Percentiles rank a stretch among this genome's conserved stretches.
Conservation (phyloP, 2,888 invertebrate species). For the Endotricha flammealis region DNA sequence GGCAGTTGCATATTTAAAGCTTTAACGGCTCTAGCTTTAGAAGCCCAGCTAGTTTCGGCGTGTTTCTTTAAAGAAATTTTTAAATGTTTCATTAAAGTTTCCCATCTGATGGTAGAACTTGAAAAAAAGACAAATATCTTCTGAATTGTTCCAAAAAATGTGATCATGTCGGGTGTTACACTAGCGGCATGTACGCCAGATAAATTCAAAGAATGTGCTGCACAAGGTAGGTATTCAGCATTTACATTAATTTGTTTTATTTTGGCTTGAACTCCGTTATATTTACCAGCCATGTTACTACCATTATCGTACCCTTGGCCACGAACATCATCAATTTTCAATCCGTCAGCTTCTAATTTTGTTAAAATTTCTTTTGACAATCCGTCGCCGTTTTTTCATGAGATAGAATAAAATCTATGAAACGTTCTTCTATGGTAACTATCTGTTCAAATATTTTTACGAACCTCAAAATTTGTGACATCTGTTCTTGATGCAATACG, state of each 20-base stretch:
- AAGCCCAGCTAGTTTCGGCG: slow-evolving; percentile 8
- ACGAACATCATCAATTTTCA: slow-evolving; percentile 12
- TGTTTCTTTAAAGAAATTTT: slow-evolving; percentile 5
- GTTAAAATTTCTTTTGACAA: slow-evolving; percentile 9
- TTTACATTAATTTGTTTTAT: slow-evolving; percentile 14
- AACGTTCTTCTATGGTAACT: slow-evolving; percentile 9
- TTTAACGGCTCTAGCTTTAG: slow-evolving; percentile 13
- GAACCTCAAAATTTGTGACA: slow-evolving; percentile 11
- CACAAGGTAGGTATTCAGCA: slow-evolving; percentile 13
- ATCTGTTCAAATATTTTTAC: slow-evolving; percentile 7
- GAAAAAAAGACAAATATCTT: slow-evolving; percentile 7
- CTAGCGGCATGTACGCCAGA: slow-evolving; percentile 10
- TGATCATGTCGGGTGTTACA: slow-evolving; percentile 5
- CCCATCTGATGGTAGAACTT: slow-evolving; percentile 6
- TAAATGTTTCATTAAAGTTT: slow-evolving; percentile 10
- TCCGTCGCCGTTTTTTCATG: slow-evolving; percentile 10
- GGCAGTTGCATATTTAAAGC: slow-evolving; percentile 13
- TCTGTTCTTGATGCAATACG: slow-evolving; percentile 12
- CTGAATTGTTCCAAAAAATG: slow-evolving; percentile 8
- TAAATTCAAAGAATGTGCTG: slow-evolving; percentile 13
- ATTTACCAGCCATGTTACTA: slow-evolving; percentile 4
- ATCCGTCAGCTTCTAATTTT: slow-evolving; percentile 11
- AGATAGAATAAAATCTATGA: slow-evolving; percentile 11
- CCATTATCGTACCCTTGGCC: slow-evolving; percentile 13
- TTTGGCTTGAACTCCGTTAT: slow-evolving; percentile 5